Conservation (phyloP, 1,140 invertebrate genomes). For the Chironomus striatipennis region DNA sequence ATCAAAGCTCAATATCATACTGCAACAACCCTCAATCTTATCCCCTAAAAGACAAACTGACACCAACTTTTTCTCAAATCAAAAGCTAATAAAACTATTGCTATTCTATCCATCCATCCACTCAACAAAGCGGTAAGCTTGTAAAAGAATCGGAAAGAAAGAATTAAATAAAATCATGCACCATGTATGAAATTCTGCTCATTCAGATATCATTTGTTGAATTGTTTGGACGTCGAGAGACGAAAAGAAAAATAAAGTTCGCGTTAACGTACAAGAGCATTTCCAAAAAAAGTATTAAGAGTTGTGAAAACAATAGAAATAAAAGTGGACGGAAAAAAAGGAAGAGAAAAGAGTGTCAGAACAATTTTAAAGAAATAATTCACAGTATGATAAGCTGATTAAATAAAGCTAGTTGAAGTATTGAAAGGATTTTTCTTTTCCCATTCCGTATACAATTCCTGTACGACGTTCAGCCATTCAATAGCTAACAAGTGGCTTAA, state of each 20-base stretch:
- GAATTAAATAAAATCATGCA: slow-evolving; percentile 23
- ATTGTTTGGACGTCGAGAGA: neutral
- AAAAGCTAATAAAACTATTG: too few species aligned
- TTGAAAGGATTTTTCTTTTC: neutral
- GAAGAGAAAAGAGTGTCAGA: neutral
- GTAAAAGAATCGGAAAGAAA: slow-evolving; percentile 1
- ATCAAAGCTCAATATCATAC: too few species aligned
- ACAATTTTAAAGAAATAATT: slow-evolving; percentile 17
- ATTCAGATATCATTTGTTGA: slow-evolving; percentile 18
- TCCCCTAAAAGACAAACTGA: too few species aligned
- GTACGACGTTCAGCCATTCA: neutral
- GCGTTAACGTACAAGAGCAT: neutral
- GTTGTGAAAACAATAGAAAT: neutral
- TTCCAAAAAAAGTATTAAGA: neutral
- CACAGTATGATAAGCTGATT: slow-evolving; percentile 20
- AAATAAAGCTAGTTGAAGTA: neutral
- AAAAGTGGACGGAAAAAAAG: too few species aligned
- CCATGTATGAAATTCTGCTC: slow-evolving; percentile 17
- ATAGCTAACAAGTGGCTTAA: slow-evolving; percentile 2
- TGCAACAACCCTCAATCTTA: too few species aligned
- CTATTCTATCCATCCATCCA: too few species aligned
- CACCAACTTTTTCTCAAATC: too few species aligned
- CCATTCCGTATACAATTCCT: too few species aligned
- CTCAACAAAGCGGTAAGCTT: too few species aligned
- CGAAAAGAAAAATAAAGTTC: neutral